Evolutionary conservation across 2,113 vertebrate genomes (phyloP), one percentile per base, ranked within the genome.

Genomic region (Jacana jacana): DNA sequence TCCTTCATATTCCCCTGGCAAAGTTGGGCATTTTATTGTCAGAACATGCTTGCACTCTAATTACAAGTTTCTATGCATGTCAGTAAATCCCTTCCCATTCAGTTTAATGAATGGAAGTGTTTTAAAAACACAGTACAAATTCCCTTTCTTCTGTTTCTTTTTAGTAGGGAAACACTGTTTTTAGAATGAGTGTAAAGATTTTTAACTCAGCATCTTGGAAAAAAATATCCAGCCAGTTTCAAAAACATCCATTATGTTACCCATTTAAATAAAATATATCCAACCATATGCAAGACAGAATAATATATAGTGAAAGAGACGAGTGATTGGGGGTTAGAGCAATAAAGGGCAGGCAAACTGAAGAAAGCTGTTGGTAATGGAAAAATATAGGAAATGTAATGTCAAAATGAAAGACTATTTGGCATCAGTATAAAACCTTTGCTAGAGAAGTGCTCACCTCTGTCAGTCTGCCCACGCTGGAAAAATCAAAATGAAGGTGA

Each of bases 331-430:
- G 16, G 11, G 9, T 81, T 79, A 81, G 42, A 64, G 15, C 57
- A 82, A 89, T 82, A 9, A 28, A 78, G 19, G 42, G 18, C 24
- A 93, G 28, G 22, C 28, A 95, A 93, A 87, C 25, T 71, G 57
- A 75, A 77, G 69, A 96, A 92, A 37, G 24, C 17, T 91, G 20
- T 89, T 80, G 63, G 69, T 71, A 92, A 84, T 5, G 6, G 7
- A 37, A 75, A 46, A 81, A 65, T 39, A 39, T 15, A 77, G 58
- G 37, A 91, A 93, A 87, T 48, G 3, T 27, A 85, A 80, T 71
- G 42, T 84, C 40, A 94, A 91, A 95, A 86, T 91, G 28, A 92
- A 94, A 93, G 73, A 28, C 25, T 93, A 46, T 33, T 86, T 92
- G 71, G 25, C 64, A 44, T 31, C 39, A 37, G 35, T 79, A 84